These are phyloP conservation scores for Oncopodura yosiiana DNA, from an alignment of 1,140 invertebrate genomes.

Conservation along the genomic window DNA sequence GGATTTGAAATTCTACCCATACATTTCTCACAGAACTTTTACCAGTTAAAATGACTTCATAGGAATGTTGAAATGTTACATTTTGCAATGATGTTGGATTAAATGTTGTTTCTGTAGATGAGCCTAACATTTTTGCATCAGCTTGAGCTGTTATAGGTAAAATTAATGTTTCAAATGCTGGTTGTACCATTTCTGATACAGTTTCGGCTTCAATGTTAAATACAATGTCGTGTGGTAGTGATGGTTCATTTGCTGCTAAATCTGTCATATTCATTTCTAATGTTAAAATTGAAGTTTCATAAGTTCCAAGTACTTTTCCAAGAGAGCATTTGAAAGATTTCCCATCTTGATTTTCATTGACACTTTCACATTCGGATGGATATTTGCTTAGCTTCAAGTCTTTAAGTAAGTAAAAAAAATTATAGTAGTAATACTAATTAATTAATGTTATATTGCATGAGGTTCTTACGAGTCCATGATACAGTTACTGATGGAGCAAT, in stretches of 20 bases:
- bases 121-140: background rate
- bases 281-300: background rate
- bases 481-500: background rate
- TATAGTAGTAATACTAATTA: background rate
- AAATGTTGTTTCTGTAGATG: background rate
- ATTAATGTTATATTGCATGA: background rate
- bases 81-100: background rate
- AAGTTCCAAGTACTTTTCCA: background rate
- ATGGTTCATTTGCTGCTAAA: background rate
- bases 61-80: background rate
- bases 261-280: conserved; percentile 10
- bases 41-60: background rate
- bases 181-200: background rate
- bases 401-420: background rate
- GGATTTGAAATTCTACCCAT: conserved; percentile 1
- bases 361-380: no score
- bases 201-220: background rate
- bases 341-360: no score
- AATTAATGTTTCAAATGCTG: background rate
- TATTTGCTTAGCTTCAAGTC: no score
- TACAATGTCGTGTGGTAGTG: background rate
- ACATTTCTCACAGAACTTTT: background rate
- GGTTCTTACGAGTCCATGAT: background rate
- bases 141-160: background rate
- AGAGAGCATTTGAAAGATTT: background rate